Conservation (phyloP, 2,797 vertebrate species). For the Lepus townsendii region DNA sequence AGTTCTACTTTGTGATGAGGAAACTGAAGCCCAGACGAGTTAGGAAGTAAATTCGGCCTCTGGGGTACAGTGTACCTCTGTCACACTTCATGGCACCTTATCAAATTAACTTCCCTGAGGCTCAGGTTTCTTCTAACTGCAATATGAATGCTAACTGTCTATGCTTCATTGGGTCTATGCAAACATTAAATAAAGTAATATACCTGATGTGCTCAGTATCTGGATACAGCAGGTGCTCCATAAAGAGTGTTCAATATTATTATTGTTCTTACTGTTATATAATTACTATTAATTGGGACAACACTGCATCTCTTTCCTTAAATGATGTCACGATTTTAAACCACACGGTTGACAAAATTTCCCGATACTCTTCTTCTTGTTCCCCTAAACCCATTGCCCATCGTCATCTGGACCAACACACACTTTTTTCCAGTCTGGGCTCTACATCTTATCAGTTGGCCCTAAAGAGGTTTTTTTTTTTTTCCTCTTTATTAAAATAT, state of each 20-base stretch:
- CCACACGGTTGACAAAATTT: not conserved
- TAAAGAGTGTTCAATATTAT: not conserved
- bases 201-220: not conserved
- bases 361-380: fast-evolving
- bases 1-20: not conserved
- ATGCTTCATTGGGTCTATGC: not conserved
- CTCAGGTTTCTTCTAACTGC: slow-evolving; percentile 30
- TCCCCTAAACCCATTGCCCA: not conserved
- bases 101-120: not conserved
- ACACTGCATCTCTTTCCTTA: not conserved
- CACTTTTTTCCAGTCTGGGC: not conserved
- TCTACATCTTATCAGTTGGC: not conserved
- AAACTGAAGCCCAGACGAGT: not conserved
- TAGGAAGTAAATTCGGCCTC: not conserved
- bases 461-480: not conserved
- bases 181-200: not conserved
- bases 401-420: not conserved
- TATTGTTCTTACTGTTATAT: not conserved
- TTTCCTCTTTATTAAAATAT: no score
- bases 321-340: not conserved
- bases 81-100: not conserved
- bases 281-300: not conserved
- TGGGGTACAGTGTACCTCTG: not conserved
- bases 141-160: fast-evolving
- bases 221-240: not conserved